Percentiles rank a stretch among this genome's conserved stretches.
Evolutionary conservation across 2,888 invertebrate species (phyloP).

Genomic region (Leptinotarsa tumamoca): DNA sequence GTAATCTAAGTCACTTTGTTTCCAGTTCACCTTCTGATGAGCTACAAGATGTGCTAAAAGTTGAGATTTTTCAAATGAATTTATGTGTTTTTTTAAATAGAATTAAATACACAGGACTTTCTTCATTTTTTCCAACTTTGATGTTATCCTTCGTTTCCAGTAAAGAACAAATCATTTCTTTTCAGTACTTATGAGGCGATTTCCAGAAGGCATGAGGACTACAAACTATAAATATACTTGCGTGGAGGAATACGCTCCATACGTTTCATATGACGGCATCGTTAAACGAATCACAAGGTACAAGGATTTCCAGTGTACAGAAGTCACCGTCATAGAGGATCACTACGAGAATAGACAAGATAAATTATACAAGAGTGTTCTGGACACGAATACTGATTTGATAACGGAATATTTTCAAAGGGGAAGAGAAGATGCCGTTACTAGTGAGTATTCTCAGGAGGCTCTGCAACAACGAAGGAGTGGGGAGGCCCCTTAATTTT

Average conservation of each 20-base stretch:
- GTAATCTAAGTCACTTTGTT: no score
- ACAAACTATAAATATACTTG: slow-evolving; percentile 80
- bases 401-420: slow-evolving; percentile 73
- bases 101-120: no score
- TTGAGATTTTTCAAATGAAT: no score
- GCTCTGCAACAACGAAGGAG: no score
- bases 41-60: no score
- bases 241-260: slow-evolving; percentile 83
- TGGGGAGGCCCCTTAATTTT: no score
- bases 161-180: neutral
- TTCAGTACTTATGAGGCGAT: slow-evolving; percentile 69
- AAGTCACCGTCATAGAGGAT: slow-evolving; percentile 69
- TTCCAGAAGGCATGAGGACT: slow-evolving; percentile 78
- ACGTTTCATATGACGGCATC: slow-evolving; percentile 79
- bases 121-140: no score
- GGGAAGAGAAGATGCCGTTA: slow-evolving; percentile 78
- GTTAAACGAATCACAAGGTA: slow-evolving; percentile 73
- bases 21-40: no score
- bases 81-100: no score
- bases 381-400: slow-evolving; percentile 68
- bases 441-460: slow-evolving; percentile 66
- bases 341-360: slow-evolving; percentile 77
- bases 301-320: slow-evolving; percentile 71
- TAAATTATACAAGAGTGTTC: slow-evolving; percentile 70
- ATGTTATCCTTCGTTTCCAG: no score